phyloP scores from a whole-genome alignment of 2,888 invertebrate genomes.

The Lottia scabra region DNA sequence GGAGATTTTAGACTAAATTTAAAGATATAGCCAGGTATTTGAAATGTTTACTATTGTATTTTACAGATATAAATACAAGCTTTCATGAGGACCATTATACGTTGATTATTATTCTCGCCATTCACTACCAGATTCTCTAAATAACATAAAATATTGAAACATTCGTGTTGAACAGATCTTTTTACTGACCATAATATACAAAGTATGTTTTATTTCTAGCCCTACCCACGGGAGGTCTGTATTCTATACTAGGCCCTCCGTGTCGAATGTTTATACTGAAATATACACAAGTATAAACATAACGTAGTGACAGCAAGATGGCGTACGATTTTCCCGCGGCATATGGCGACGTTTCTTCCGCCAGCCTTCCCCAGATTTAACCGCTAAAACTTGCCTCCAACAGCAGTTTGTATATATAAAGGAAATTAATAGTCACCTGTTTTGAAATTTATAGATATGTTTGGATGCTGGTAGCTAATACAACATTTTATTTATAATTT shows the following conservation, averaged over 20 bases:
- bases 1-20: too few species aligned
- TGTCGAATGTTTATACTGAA: not conserved
- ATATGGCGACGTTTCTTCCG: not conserved
- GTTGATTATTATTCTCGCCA: too few species aligned
- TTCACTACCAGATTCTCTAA: too few species aligned
- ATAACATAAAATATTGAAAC: not conserved
- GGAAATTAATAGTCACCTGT: constrained; percentile 5
- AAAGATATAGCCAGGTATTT: too few species aligned
- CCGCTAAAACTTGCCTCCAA: not conserved
- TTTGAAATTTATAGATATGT: constrained; percentile 1
- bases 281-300: not conserved
- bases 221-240: not conserved
- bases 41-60: too few species aligned
- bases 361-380: not conserved
- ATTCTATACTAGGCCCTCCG: not conserved
- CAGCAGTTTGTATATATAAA: not conserved
- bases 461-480: constrained; percentile 1
- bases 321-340: not conserved
- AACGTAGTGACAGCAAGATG: not conserved
- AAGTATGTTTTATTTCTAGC: not conserved
- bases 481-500: constrained; percentile 4
- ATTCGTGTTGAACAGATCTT: not conserved
- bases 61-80: too few species aligned
- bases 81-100: too few species aligned
- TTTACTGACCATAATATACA: not conserved